Percentiles rank a stretch among this genome's conserved stretches.
Evolutionary conservation across 2,113 vertebrate species (phyloP).

Genomic region (Coryphaenoides rupestris): DNA sequence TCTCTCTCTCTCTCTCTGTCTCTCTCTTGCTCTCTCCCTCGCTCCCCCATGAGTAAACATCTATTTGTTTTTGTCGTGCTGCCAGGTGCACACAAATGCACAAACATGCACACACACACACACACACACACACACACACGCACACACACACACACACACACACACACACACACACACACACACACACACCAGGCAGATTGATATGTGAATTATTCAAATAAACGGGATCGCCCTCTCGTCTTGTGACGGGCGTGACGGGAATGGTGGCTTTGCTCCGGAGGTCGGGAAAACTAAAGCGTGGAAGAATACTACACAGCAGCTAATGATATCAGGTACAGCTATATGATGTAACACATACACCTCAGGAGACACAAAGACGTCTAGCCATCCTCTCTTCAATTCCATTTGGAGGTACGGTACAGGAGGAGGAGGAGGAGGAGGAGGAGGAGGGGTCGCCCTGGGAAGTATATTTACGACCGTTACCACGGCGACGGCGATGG

Average conservation of each 20-base stretch:
- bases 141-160: no score
- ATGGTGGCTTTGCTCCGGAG: constrained; percentile 24
- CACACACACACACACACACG: neutral
- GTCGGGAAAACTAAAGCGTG: constrained; percentile 43
- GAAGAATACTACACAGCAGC: neutral
- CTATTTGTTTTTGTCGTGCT: no score
- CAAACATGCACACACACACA: constrained; percentile 22
- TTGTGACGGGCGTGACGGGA: constrained; percentile 18
- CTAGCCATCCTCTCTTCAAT: constrained; percentile 32
- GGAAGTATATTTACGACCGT: constrained; percentile 50
- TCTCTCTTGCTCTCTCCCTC: no score
- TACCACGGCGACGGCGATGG: neutral
- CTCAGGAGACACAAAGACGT: no score
- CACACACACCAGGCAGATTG: constrained; percentile 55
- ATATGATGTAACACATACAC: no score
- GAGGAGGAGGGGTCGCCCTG: neutral
- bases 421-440: neutral
- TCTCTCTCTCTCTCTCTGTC: no score
- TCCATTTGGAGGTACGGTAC: constrained; percentile 40
- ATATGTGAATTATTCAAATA: constrained; percentile 71
- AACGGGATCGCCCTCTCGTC: constrained; percentile 53
- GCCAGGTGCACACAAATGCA: no score
- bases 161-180: no score
- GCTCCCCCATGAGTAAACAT: no score
- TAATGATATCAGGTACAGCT: no score